Evolutionary conservation across 2,797 vertebrate genomes (phyloP), one percentile per base, ranked within the genome.

Genomic region (Alfaro cultratus): DNA sequence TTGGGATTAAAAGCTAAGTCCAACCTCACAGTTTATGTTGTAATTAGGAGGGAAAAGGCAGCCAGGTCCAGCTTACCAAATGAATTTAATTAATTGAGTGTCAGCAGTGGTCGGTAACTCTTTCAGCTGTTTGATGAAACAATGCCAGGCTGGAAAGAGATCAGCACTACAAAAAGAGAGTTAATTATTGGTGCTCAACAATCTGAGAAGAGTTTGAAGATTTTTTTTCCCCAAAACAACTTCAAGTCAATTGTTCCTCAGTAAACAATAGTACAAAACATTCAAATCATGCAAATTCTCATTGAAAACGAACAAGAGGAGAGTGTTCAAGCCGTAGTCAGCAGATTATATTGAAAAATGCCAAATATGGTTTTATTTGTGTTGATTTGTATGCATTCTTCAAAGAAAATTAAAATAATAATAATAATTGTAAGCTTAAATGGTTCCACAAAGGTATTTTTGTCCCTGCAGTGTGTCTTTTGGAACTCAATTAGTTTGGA

Each of bases 1-100:
- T 21, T 23, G 62, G 62, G 62, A 67, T 67, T 73, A 73, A 73
- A 36, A 31, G 70, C 41, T 73, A 49, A 31, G 5, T n/a, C 46
- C 29, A 49, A 73, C 15, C 47, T 74, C 21, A 21, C 31, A 34
- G 4, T 21, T 51, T 74, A 21, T 29, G 18, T 74, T 2, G 21
- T 31, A 51, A 51, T 51, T 34, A 51, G 18, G 47, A 73, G 47
- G 29, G 7, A 74, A 29, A n/a, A 39, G 49, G 29, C 47, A 51
- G 12, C 16, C 18, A 51, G 47, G 16, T 74, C 15, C 5, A 21
- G 46, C 72, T 36, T 34, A 53, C 41, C 18, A 51, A 74, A 51
- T 26, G 12, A 21, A 51, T 34, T 36, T 51, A 21, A 49, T 74
- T 36, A 74, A 51, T 9, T 39, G 8, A 39, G 64, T 68, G 36